Conservation (phyloP, 2,113 vertebrate genomes). For the Labrus mixtus region DNA sequence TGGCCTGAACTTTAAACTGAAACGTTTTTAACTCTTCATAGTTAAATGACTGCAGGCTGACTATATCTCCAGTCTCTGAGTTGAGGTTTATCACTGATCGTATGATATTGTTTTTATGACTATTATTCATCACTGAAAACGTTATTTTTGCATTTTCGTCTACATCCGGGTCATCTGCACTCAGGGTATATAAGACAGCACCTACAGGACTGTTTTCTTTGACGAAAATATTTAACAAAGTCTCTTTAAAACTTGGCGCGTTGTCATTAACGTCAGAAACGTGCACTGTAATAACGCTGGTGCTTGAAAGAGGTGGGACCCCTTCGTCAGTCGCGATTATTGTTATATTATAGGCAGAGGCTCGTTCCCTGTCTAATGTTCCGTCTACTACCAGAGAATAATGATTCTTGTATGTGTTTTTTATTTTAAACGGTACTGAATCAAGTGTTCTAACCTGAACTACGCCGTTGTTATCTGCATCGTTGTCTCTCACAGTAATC, state of each 20-base stretch:
- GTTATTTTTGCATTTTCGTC: constrained; percentile 83
- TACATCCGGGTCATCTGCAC: constrained; percentile 84
- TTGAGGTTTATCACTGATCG: constrained; percentile 84
- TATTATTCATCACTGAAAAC: constrained; percentile 80
- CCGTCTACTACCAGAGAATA: constrained; percentile 87
- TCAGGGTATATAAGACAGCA: constrained; percentile 75
- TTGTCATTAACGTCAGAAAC: constrained; percentile 92
- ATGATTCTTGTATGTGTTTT: constrained; percentile 87
- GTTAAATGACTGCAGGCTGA: constrained; percentile 18
- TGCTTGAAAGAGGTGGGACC: constrained; percentile 82
- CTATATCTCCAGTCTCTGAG: constrained; percentile 13
- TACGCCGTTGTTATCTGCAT: constrained; percentile 75
- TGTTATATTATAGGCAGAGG: constrained; percentile 84
- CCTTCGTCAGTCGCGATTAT: constrained; percentile 86
- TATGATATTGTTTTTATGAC: constrained; percentile 72
- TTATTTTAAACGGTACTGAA: constrained; percentile 64
- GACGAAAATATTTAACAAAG: constrained; percentile 81
- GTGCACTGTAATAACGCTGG: constrained; percentile 78
- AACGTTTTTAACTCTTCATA: too few relatives aligned
- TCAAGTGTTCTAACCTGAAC: constrained; percentile 51
- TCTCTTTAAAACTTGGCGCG: constrained; percentile 82
- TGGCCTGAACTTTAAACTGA: too few relatives aligned
- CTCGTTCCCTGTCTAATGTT: constrained; percentile 85
- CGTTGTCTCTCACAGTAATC: constrained; percentile 86
- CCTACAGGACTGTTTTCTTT: constrained; percentile 86